Base-by-base conservation (phyloP, 2,888 invertebrate genomes). In the Nineta flava region DNA sequence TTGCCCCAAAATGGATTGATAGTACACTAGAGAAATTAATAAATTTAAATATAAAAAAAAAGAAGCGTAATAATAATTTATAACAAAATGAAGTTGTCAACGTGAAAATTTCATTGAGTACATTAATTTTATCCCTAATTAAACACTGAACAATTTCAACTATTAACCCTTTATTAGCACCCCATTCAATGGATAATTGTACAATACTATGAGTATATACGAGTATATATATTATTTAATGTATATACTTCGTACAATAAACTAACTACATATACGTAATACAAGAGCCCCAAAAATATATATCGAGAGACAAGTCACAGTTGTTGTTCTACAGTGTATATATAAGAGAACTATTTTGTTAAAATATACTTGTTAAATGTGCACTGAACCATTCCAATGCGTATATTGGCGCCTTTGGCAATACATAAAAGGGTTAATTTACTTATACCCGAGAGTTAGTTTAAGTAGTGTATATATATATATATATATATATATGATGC, bases 101-200 rank as follows among this genome's bases (percentile, higher is more conserved):
- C 38, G 38, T 38, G 38, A 38, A 38, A 38, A 38, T 38, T 38
- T 38, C n/a, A 13, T 13, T 38, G n/a, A 38, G 38, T 38, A 38
- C 61, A 62, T 64, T 64, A 62, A 65, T 65, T 66, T 66, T 64
- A 64, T 61, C 62, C 64, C 62, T 65, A 65, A 66, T 67, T 65
- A 65, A 64, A 62, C 62, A 58, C 55, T 58, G 59, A 44, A 34
- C 56, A 58, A 55, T 55, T 57, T 56, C 58, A 60, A 59, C 58
- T 59, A 61, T 60, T 55, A 54, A 59, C 61, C 61, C 61, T 60
- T 61, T 49, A 49, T 49, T 57, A 55, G 55, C 57, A 57, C 59
- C 58, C 57, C 54, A 57, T 53, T 52, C 51, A 53, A 53, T 52
- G 49, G 50, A 50, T 35, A 46, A 51, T 51, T 48, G 26, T 26